Percentiles rank a stretch among this genome's conserved stretches.
Evolutionary conservation across 2,888 invertebrate genomes (phyloP).

Genomic region (Ophraella communa): DNA sequence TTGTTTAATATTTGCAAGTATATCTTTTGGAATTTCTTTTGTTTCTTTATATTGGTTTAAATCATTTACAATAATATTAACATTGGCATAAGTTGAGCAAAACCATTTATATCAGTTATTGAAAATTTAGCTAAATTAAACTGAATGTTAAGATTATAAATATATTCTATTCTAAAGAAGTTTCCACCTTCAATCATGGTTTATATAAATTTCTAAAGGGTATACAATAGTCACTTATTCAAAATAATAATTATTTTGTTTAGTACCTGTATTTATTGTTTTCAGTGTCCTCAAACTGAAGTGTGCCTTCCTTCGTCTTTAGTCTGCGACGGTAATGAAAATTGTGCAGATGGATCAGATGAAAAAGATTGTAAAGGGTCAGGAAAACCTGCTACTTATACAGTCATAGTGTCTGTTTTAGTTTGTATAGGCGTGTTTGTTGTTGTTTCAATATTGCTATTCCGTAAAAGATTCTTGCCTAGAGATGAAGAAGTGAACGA

Average conservation of each 20-base stretch:
- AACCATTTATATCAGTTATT: too few relatives aligned
- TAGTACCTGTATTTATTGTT: not conserved
- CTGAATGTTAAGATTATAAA: too few relatives aligned
- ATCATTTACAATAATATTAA: too few relatives aligned
- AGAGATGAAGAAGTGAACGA: constrained; percentile 60
- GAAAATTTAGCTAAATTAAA: too few relatives aligned
- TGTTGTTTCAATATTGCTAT: constrained; percentile 40
- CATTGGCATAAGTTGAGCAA: too few relatives aligned
- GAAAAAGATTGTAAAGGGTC: constrained; percentile 69
- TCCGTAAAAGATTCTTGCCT: constrained; percentile 43
- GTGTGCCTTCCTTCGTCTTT: constrained; percentile 72
- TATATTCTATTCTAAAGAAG: too few relatives aligned
- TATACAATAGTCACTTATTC: too few relatives aligned
- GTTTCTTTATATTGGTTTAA: too few relatives aligned
- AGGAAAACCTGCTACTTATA: constrained; percentile 61
- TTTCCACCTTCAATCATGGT: too few relatives aligned
- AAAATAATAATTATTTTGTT: not conserved
- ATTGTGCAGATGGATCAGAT: constrained; percentile 84
- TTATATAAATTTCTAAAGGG: too few relatives aligned
- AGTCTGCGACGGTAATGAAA: constrained; percentile 78
- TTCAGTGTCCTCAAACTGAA: constrained; percentile 23
- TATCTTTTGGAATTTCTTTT: too few relatives aligned
- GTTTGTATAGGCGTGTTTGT: constrained; percentile 62
- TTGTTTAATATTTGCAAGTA: too few relatives aligned
- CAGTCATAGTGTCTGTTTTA: constrained; percentile 65